Conservation (phyloP, 2,888 invertebrate species). For the Acrocyrtus sp. region DNA sequence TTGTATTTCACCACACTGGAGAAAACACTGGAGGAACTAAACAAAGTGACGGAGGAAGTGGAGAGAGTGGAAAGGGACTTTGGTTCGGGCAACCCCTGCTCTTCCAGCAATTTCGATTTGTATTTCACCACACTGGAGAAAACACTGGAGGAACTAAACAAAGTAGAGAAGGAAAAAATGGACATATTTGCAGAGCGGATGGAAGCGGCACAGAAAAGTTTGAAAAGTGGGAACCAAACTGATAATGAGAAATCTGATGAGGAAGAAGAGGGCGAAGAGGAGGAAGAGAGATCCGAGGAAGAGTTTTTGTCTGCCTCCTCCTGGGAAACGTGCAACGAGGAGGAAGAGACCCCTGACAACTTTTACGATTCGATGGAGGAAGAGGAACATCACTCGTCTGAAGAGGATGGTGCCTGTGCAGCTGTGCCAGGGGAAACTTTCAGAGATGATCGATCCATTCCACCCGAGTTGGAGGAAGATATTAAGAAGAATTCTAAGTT, state of each 20-base stretch:
- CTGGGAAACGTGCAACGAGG: neutral
- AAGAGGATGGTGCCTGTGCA: neutral
- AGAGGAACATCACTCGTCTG: neutral
- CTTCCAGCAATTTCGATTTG: conserved; percentile 26
- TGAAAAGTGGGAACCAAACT: neutral
- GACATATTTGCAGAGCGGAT: conserved; percentile 23
- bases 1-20: conserved; percentile 30
- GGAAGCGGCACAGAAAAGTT: conserved; percentile 7
- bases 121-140: conserved; percentile 31
- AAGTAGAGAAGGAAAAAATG: conserved; percentile 32
- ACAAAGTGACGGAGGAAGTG: conserved; percentile 22
- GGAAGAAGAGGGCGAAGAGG: neutral
- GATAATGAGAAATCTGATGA: conserved; percentile 15
- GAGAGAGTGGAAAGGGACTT: conserved; percentile 33
- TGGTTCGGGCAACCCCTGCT: neutral
- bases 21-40: conserved; percentile 27
- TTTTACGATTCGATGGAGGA: neutral
- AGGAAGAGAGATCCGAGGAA: conserved; percentile 2
- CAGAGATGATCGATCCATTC: conserved; percentile 22
- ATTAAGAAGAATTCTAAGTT: conserved; percentile 29
- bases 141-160: conserved; percentile 27
- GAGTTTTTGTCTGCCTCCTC: conserved; percentile 5
- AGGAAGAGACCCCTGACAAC: neutral
- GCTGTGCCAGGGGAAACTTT: neutral
- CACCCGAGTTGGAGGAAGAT: conserved; percentile 31